phyloP scores from a whole-genome alignment of 2,888 invertebrate genomes.

The Eudasyphora cyanicolor region DNA sequence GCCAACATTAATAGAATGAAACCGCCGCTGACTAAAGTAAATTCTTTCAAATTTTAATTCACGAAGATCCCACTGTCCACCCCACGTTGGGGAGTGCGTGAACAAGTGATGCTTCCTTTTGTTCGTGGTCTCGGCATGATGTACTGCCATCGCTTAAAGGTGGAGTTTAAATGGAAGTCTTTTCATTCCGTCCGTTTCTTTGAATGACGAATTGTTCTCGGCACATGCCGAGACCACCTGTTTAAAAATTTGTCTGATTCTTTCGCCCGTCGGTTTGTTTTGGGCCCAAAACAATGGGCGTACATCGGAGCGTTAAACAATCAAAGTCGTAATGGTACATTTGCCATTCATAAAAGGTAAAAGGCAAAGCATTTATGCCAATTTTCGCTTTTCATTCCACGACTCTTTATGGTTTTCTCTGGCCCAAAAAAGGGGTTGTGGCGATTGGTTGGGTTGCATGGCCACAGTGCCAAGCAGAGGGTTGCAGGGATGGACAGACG shows the following conservation, averaged over 20 bases:
- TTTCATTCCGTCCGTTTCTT: constrained; percentile 26
- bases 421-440: constrained; percentile 11
- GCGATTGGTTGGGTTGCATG: background rate
- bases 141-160: background rate
- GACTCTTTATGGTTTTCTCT: background rate
- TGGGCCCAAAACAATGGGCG: constrained; percentile 61
- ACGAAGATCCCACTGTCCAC: background rate
- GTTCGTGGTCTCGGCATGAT: background rate
- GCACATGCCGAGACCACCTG: constrained; percentile 69
- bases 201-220: constrained; percentile 46
- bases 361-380: constrained; percentile 63
- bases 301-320: constrained; percentile 64
- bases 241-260: constrained; percentile 56
- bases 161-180: constrained; percentile 8
- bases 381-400: constrained; percentile 38
- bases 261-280: background rate
- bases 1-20: no score
- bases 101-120: background rate
- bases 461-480: no score
- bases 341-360: constrained; percentile 64
- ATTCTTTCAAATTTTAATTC: no score
- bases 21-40: no score
- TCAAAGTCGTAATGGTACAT: constrained; percentile 66
- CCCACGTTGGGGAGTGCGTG: background rate
- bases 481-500: background rate